Evolutionary conservation across 2,113 vertebrate genomes (phyloP).

Genomic region (Desmodus rotundus): DNA sequence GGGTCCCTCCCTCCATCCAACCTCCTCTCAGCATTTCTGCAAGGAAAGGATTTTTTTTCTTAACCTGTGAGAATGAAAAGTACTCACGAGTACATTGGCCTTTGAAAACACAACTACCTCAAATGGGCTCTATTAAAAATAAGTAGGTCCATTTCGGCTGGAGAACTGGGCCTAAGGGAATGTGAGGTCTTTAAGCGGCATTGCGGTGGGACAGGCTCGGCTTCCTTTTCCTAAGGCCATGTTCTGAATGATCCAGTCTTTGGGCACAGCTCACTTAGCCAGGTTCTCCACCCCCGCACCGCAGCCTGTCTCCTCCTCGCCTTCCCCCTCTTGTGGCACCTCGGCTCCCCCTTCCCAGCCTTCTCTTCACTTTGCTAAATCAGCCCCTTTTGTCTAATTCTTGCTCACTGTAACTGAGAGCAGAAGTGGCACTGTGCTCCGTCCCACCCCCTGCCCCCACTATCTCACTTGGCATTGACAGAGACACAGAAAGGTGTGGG

Average conservation of each 20-base stretch:
- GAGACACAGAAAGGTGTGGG: not conserved
- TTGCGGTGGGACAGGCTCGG: accelerated
- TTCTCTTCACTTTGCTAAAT: not conserved
- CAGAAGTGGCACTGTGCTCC: not conserved
- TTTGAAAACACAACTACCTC: conserved; percentile 63
- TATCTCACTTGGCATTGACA: not conserved
- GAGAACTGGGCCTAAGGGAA: not conserved
- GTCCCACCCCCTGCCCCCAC: not conserved
- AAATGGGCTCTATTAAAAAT: conserved; percentile 55
- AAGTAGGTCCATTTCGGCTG: conserved; percentile 37
- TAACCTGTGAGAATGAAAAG: conserved; percentile 42
- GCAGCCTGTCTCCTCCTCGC: accelerated
- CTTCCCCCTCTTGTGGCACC: not conserved
- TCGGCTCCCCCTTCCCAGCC: not conserved
- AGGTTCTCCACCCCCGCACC: too few species aligned
- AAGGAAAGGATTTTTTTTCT: conserved; percentile 45
- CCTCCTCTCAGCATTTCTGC: not conserved
- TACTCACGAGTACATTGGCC: not conserved
- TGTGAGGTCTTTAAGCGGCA: not conserved
- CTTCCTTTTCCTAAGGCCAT: not conserved
- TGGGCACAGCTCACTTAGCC: not conserved
- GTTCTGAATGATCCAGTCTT: not conserved
- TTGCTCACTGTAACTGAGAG: not conserved
- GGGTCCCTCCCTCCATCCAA: conserved; percentile 20
- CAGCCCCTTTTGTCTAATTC: not conserved